phyloP scores from a whole-genome alignment of 2,113 vertebrate genomes.

The Otus sunia region DNA sequence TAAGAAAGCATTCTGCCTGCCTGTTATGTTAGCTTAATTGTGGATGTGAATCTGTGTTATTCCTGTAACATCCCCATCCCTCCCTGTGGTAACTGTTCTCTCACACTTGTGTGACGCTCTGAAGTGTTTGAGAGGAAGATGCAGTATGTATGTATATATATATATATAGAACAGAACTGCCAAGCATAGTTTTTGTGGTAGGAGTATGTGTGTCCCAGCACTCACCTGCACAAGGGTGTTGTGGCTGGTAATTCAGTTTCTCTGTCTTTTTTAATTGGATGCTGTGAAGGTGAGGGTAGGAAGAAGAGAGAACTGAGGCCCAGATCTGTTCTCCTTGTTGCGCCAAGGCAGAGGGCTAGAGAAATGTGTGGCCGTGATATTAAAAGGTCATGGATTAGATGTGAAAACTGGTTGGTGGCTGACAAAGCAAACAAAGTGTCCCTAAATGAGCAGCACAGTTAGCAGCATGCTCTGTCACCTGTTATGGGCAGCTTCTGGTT shows the following conservation, averaged over 20 bases:
- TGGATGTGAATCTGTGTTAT: rapidly evolving
- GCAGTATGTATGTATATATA: too few relatives aligned
- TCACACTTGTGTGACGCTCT: neutral
- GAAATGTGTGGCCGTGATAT: neutral
- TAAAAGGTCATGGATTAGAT: neutral
- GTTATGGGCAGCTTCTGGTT: rapidly evolving
- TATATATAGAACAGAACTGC: neutral
- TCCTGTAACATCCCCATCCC: neutral
- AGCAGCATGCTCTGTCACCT: rapidly evolving
- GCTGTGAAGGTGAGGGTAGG: rapidly evolving
- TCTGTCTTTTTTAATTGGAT: neutral
- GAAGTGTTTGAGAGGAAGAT: neutral
- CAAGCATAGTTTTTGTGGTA: neutral
- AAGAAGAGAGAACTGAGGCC: neutral
- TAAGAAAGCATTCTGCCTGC: neutral
- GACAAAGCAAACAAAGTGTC: neutral
- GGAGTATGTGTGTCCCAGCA: neutral
- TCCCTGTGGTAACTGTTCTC: rapidly evolving
- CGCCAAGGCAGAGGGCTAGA: neutral
- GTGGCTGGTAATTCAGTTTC: neutral
- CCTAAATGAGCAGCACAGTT: rapidly evolving
- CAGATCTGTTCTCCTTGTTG: neutral
- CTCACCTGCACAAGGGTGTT: rapidly evolving
- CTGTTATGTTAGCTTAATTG: rapidly evolving
- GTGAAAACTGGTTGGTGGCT: neutral